Evolutionary conservation across 2,113 vertebrate genomes (phyloP).

Genomic region (western clawed frog (Xenopus tropicalis)): UCB_Xtro_10.0 CM004450.2:4553501-4554000

Average conservation of each 20-base stretch:
- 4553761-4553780: too few relatives aligned
- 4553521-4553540: too few relatives aligned
- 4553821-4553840: too few relatives aligned
- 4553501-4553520: too few relatives aligned
- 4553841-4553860: not conserved
- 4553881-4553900: constrained; percentile 67
- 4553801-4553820: too few relatives aligned
- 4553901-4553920: constrained; percentile 67
- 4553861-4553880: constrained; percentile 68
- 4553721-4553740: too few relatives aligned
- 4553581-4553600: not conserved
- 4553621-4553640: constrained; percentile 69
- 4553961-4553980: too few relatives aligned
- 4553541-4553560: not conserved
- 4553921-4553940: constrained; percentile 57
- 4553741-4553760: too few relatives aligned
- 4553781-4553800: too few relatives aligned
- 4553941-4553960: too few relatives aligned
- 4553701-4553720: too few relatives aligned
- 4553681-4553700: constrained; percentile 40
- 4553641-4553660: constrained; percentile 73
- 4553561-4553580: not conserved
- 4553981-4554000: too few relatives aligned
- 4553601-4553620: constrained; percentile 19
- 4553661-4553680: constrained; percentile 73